Evolutionary conservation across 2,113 vertebrate genomes (phyloP), one percentile per base, ranked within the genome.

Genomic region (Talpa occidentalis): DNA sequence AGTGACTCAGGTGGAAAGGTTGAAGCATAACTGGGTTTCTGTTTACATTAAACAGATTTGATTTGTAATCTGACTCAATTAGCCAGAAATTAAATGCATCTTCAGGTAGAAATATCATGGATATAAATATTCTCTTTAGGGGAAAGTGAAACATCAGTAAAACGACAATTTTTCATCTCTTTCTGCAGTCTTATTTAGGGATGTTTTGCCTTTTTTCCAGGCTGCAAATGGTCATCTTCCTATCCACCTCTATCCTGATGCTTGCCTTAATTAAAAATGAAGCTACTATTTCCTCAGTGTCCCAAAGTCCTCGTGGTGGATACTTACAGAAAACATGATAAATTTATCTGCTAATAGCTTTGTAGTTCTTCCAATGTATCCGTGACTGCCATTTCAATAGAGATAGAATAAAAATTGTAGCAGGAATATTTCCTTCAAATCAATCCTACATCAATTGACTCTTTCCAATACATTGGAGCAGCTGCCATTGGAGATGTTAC

Each of bases 11-110:
- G 91, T 96, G 77, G 81, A 69, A 95, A 96, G 56, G 79, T 49
- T 86, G 67, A 89, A 93, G 28, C n/a, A 74, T 96, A 93, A 95
- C 90, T 87, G 79, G 79, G 42, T 94, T 93, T 96, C 79, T 89
- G 70, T 96, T 97, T 94, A 96, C 83, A 73, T 93, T 91, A 96
- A 97, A 96, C 67, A 93, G 74, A 87, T 94, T 88, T 97, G 95
- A 96, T 96, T 87, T 95, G 87, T 95, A 96, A 97, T 95, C 90
- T 91, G 90, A 93, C 76, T 96, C 95, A 97, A 94, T 96, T 97
- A 97, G 79, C 52, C 62, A 69, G 91, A 94, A 96, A 93, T 95
- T 90, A 93, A 96, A 83, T 62, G 67, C 70, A 93, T 64, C 94
- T 93, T 73, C 70, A 93, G 70, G 64, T 42, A 93, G 66, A 95